Evolutionary conservation across 2,888 invertebrate species (phyloP).

Genomic region (Boloria euphrosyne): DNA sequence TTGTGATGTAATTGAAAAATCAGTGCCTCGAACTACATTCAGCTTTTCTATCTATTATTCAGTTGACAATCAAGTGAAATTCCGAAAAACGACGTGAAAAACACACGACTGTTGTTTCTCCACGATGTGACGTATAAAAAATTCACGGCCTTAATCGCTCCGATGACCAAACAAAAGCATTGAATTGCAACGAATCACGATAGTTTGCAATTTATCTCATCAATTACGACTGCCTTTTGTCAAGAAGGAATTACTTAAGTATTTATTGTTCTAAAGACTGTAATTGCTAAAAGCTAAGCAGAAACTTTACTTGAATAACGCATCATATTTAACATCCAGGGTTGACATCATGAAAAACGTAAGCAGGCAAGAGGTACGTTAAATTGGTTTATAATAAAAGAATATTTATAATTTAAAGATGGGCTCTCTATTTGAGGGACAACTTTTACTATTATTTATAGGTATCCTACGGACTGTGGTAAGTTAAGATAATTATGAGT

Average conservation of each 20-base stretch:
- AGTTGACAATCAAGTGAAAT: constrained; percentile 75
- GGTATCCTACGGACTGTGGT: too few relatives aligned
- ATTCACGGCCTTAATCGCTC: constrained; percentile 75
- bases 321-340: too few relatives aligned
- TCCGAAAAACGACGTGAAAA: constrained; percentile 76
- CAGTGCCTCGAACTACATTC: constrained; percentile 66
- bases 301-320: too few relatives aligned
- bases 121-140: constrained; percentile 69
- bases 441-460: too few relatives aligned
- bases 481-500: too few relatives aligned
- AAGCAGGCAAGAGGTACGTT: too few relatives aligned
- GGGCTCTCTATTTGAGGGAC: too few relatives aligned
- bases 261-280: background rate
- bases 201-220: constrained; percentile 57
- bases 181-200: constrained; percentile 59
- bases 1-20: constrained; percentile 80
- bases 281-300: background rate
- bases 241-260: constrained; percentile 16
- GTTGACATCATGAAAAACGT: too few relatives aligned
- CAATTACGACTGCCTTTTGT: constrained; percentile 52
- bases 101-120: constrained; percentile 67
- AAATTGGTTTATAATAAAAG: too few relatives aligned
- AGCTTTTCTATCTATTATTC: constrained; percentile 67
- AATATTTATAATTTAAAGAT: too few relatives aligned
- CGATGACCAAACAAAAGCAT: constrained; percentile 62